Evolutionary conservation across 2,113 vertebrate species (phyloP).

Genomic region (Carassius auratus): DNA sequence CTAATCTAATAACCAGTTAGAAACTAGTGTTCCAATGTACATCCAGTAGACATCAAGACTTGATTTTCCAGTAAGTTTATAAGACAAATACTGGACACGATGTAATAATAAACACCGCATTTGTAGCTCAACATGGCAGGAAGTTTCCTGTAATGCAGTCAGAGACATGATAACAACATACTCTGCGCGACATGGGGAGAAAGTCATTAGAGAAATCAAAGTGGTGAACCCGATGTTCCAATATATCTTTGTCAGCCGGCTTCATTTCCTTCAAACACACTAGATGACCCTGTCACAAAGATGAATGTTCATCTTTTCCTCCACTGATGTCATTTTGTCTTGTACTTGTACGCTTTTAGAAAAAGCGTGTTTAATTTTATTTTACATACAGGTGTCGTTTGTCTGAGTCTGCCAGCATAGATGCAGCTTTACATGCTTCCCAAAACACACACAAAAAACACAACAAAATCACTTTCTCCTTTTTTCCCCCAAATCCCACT

Average conservation of each 20-base stretch:
- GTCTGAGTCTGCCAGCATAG: background rate
- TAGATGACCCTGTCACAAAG: slow-evolving; percentile 58
- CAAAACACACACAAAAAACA: slow-evolving; percentile 3
- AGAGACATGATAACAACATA: slow-evolving; percentile 16
- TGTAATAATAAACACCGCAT: background rate
- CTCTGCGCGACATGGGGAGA: background rate
- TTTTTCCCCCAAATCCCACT: slow-evolving; percentile 1
- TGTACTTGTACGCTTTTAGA: slow-evolving; percentile 22
- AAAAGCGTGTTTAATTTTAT: background rate
- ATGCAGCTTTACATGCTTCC: slow-evolving; percentile 11
- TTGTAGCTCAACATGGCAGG: background rate
- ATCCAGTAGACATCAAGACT: background rate
- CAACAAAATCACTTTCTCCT: background rate
- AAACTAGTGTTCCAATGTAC: background rate
- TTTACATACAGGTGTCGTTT: background rate
- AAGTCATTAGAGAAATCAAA: slow-evolving; percentile 55
- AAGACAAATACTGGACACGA: background rate
- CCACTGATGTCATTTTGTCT: slow-evolving; percentile 29
- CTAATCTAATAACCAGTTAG: background rate
- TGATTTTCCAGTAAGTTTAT: background rate
- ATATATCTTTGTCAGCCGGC: slow-evolving; percentile 56
- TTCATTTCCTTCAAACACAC: slow-evolving; percentile 56
- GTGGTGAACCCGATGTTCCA: slow-evolving; percentile 31
- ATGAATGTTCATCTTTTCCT: slow-evolving; percentile 49
- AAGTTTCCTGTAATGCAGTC: background rate